Base-by-base conservation (phyloP, 2,113 vertebrate species). In the Scomber colias region DNA sequence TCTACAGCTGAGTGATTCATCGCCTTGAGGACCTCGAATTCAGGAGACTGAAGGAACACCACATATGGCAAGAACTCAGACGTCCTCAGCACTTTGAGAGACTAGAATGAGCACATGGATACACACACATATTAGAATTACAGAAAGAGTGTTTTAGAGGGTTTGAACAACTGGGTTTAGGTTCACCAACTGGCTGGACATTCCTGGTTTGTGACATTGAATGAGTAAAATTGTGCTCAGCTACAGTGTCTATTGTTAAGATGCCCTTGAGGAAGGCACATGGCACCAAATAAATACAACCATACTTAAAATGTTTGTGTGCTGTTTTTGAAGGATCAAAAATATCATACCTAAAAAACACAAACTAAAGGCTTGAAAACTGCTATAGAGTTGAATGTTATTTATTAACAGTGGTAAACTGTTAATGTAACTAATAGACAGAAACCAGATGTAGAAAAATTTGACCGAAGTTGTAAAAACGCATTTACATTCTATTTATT, bases 51-150 rank as follows among this genome's bases (percentile, higher is more conserved):
- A 1, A 99, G 96, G 92, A 99, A 99, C 2, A 99, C 97, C 86
- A 99, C 97, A 0, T 97, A 99, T 0, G 98, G 98, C 89, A 99
- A 91, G 75, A 98, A 99, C 89, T 99, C 98, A 0, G 98, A 97
- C 0, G 98, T 99, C 62, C 97, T 93, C 84, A 99, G 95, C 75
- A 97, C 95, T 92, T 99, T 99, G 77, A 99, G 96, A 0, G 97
- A 96, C 98, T 99, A 81, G 1, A 19, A 60, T 17, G 44, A 24
- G 62, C 24, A 61, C 17, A 54, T 2, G 2, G 45, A 68, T 15
- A 78, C 46, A 71, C 0, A 44, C 24, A 54, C 9, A 75, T 27
- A 55, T 55, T 7, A 48, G 5, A 40, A 14, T 62, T 44, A 35
- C 7, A 8, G 7, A 15, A 45, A 19, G 4, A 27, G 6, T 11